phyloP scores from a whole-genome alignment of 2,888 invertebrate genomes.

The Eupithecia centaureata region DNA sequence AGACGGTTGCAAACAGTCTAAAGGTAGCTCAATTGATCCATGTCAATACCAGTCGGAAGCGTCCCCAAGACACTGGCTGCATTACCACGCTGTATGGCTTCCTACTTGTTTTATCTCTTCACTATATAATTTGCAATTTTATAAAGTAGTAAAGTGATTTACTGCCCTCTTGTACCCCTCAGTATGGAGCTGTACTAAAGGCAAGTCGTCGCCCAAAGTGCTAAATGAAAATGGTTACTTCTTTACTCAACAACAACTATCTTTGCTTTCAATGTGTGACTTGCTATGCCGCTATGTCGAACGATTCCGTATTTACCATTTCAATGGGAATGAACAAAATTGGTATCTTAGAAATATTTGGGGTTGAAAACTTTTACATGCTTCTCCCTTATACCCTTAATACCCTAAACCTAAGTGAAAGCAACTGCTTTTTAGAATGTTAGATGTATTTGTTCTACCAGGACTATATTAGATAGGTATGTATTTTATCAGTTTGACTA shows the following conservation, averaged over 20 bases:
- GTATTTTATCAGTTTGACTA: constrained; percentile 4
- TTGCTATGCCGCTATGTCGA: background rate
- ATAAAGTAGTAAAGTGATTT: background rate
- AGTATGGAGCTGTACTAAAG: no score
- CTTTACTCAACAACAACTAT: background rate
- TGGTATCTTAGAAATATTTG: background rate
- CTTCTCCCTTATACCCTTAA: no score
- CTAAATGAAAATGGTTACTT: no score
- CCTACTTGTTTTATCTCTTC: no score
- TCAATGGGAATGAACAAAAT: background rate
- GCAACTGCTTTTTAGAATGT: background rate
- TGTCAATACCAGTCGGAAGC: no score
- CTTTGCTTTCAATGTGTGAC: background rate
- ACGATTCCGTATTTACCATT: background rate
- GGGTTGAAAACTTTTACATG: no score
- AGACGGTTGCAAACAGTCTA: no score
- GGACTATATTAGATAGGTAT: background rate
- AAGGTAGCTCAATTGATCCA: background rate
- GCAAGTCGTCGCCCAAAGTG: no score
- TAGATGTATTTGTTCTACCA: background rate
- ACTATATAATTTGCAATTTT: background rate
- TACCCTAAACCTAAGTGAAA: no score
- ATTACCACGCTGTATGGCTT: no score
- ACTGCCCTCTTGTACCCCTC: no score
- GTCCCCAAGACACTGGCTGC: no score